Percentiles rank a stretch among this genome's conserved stretches.
phyloP scores from a whole-genome alignment of 2,797 vertebrate species.

The Sebastes dallii region DNA sequence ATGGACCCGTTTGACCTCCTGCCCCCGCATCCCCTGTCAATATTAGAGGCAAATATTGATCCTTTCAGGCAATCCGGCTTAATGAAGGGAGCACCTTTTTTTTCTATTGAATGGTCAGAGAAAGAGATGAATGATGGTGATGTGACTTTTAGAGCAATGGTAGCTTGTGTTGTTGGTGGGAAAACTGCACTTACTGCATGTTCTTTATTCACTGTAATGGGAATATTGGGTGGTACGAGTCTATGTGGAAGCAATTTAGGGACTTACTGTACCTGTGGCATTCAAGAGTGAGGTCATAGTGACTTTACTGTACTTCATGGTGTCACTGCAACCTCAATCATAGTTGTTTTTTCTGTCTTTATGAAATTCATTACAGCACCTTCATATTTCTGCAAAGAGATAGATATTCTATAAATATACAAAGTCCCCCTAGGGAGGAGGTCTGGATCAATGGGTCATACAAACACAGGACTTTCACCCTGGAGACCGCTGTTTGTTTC shows the following conservation, averaged over 20 bases:
- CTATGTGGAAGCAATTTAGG: background rate
- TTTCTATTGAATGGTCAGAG: constrained; percentile 30
- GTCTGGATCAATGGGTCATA: background rate
- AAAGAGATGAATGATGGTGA: constrained; percentile 16
- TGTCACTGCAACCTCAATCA: background rate
- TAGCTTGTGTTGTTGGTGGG: constrained; percentile 2
- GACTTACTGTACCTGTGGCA: background rate
- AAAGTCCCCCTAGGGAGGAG: background rate
- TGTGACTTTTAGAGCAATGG: background rate
- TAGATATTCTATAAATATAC: background rate
- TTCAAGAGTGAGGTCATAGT: background rate
- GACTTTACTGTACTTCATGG: background rate
- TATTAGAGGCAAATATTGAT: constrained; percentile 55
- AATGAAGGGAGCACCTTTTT: constrained; percentile 22
- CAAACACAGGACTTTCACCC: background rate
- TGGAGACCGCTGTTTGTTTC: background rate
- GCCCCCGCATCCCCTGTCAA: constrained; percentile 19
- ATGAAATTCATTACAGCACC: background rate
- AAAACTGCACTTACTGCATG: background rate
- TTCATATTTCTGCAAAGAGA: background rate
- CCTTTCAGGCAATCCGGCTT: constrained; percentile 30
- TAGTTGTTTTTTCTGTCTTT: background rate
- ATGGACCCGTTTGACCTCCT: constrained; percentile 50
- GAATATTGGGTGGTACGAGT: background rate
- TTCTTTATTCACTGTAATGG: background rate